Conservation (phyloP, 2,888 invertebrate genomes). For the Meiosimyza decipiens region DNA sequence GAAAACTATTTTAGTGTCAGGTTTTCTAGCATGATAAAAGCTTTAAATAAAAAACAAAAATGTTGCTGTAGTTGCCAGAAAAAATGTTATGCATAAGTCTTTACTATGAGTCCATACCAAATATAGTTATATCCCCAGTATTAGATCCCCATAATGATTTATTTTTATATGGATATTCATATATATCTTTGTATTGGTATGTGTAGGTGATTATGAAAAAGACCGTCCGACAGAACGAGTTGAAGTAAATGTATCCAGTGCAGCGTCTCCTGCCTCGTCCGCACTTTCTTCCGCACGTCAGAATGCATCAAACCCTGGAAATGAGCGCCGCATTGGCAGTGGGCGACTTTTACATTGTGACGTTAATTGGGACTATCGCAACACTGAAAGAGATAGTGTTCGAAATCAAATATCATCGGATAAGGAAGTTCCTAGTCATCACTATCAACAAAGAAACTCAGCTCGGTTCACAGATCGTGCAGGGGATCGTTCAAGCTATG, state of each 20-base stretch:
- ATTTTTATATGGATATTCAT: not conserved
- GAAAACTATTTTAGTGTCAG: too few species aligned
- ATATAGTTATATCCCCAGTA: too few species aligned
- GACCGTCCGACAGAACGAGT: conserved; percentile 33
- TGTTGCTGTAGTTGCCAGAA: too few species aligned
- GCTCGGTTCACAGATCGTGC: conserved; percentile 44
- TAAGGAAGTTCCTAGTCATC: conserved; percentile 30
- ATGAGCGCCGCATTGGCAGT: conserved; percentile 80
- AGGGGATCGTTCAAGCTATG: conserved; percentile 47
- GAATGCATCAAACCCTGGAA: conserved; percentile 38
- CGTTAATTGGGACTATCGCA: conserved; percentile 68
- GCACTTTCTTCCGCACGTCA: conserved; percentile 44
- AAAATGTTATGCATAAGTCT: too few species aligned
- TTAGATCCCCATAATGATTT: too few species aligned
- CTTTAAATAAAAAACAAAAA: too few species aligned
- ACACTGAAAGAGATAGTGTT: conserved; percentile 50
- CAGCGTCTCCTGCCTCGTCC: conserved; percentile 51
- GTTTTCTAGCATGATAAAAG: too few species aligned
- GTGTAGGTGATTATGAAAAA: conserved; percentile 41
- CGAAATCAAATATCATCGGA: conserved; percentile 13
- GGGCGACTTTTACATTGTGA: conserved; percentile 78
- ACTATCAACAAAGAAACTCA: conserved; percentile 43
- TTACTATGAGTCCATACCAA: too few species aligned
- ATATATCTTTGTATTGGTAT: not conserved
- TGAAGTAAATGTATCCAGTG: conserved; percentile 26